Evolutionary conservation across 2,888 invertebrate genomes (phyloP), one percentile per base, ranked within the genome.

Genomic region (Lucinisca nassula): DNA sequence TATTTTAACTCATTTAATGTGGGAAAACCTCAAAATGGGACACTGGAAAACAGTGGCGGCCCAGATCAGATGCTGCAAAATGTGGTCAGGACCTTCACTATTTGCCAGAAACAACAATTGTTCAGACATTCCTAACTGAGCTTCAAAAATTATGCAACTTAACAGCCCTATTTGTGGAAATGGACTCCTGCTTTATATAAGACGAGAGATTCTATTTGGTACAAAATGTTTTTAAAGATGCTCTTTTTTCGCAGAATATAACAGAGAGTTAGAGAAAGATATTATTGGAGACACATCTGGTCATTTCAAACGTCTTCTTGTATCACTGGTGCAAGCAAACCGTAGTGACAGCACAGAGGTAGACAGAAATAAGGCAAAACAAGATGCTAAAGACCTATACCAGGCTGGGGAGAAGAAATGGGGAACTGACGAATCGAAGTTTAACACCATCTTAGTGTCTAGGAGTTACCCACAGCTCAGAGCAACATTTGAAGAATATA

Each of bases 391-490:
- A 35, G 90, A 90, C 17, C 82, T 90, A 2, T 90, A 90, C 30
- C 90, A 90, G 90, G 96, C 96, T 24, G 96, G 96, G 24, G 95
- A 95, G 79, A 92, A 94, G 80, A 96, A 96, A 85, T 96, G 95
- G 94, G 96, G 96, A 32, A 96, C 96, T 37, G 96, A 96, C 80
- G 96, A 96, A 85, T 95, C 96, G 67, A 89, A 90, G 49, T 96
- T 96, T 88, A 96, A 96, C 80, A 94, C 93, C 32, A 95, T 96
- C 27, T 92, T 96, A 10, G 95, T 94, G 27, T 95, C 96, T 0
- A 91, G 96, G 77, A 96, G 96, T 88, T 96, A 98, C 96, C 98
- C 98, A 95, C 99, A 99, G 96, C 97, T 99, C 92, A 97, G 98
- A 95, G 95, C 96, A 3, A 95, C 96, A 10, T 97, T 97, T 92